Evolutionary conservation across 2,797 vertebrate genomes (phyloP).

Genomic region (Amniataba percoides): DNA sequence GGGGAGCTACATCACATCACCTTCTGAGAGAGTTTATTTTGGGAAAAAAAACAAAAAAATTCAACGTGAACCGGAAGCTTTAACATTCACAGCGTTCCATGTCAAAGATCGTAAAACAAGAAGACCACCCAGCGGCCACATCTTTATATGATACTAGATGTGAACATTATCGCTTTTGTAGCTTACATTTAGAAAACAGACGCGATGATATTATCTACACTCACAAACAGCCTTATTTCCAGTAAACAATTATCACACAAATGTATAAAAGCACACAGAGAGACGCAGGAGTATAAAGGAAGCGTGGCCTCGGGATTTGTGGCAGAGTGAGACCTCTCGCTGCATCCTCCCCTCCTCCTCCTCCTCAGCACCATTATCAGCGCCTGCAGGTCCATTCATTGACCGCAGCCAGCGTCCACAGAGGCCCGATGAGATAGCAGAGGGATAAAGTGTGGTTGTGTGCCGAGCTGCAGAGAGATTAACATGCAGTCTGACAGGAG

Average conservation of each 20-base stretch:
- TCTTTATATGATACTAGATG: too few species aligned
- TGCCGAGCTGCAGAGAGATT: not conserved
- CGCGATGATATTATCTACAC: too few species aligned
- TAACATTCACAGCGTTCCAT: not conserved
- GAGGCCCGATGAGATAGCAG: constrained; percentile 26
- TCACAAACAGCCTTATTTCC: too few species aligned
- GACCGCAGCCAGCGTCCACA: not conserved
- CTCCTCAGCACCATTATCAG: not conserved
- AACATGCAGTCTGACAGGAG: constrained; percentile 42
- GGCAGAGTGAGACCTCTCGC: constrained; percentile 41
- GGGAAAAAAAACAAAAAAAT: constrained; percentile 21
- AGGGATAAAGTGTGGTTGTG: not conserved
- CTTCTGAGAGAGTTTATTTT: constrained; percentile 8
- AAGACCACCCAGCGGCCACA: not conserved
- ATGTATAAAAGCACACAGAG: not conserved
- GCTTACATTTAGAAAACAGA: too few species aligned
- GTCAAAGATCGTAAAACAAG: constrained; percentile 41
- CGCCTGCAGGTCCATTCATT: constrained; percentile 9
- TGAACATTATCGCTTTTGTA: too few species aligned
- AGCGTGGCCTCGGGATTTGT: not conserved
- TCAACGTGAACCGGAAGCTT: constrained; percentile 59
- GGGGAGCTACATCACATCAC: not conserved
- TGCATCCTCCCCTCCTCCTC: constrained; percentile 19
- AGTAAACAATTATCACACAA: too few species aligned
- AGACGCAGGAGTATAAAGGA: too few species aligned